Percentiles rank a stretch among this genome's conserved stretches.
Conservation (phyloP, 1,140 invertebrate species). For the Bombus fervidus region DNA sequence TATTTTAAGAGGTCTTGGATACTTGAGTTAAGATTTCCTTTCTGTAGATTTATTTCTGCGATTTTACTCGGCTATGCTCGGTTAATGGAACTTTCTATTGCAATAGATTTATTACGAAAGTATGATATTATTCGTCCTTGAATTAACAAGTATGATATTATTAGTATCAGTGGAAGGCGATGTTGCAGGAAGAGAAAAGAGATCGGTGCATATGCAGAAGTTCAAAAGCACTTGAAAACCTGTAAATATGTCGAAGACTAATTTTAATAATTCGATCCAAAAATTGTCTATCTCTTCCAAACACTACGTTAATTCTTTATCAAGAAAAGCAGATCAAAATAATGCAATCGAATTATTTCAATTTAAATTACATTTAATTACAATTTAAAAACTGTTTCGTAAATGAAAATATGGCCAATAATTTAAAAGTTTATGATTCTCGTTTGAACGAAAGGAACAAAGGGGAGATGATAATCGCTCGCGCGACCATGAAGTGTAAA, state of each 20-base stretch:
- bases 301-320: no score
- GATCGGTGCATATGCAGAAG: not conserved
- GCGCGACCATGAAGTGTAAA: not conserved
- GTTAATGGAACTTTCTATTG: not conserved
- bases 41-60: not conserved
- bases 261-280: not conserved
- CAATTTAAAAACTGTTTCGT: not conserved
- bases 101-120: no score
- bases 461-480: not conserved
- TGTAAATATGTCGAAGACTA: not conserved
- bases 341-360: not conserved
- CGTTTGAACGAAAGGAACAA: not conserved
- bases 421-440: not conserved
- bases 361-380: no score
- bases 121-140: no score
- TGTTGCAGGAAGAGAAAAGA: not conserved
- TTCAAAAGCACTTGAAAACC: not conserved
- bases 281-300: not conserved
- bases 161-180: not conserved
- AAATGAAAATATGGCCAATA: not conserved
- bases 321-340: not conserved
- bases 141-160: not conserved
- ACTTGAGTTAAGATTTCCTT: not conserved
- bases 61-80: no score
- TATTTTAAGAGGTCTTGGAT: not conserved